Conservation (phyloP, 2,113 vertebrate species). For the Mungos mungo region DNA sequence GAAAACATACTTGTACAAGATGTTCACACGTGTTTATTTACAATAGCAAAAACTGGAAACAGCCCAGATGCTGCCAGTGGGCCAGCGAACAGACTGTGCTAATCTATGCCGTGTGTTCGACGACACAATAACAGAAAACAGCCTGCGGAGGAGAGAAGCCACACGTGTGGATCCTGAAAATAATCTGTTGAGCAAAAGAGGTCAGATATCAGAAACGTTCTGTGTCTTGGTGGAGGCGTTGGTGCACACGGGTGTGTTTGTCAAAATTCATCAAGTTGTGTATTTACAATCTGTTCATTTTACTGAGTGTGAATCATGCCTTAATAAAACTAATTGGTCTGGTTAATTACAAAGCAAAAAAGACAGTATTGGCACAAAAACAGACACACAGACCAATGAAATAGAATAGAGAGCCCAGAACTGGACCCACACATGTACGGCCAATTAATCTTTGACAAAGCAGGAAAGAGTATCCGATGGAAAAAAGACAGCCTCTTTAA, state of each 20-base stretch:
- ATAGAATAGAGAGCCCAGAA: too few relatives aligned
- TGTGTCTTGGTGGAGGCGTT: not conserved
- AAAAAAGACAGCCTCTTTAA: too few relatives aligned
- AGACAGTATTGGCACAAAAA: too few relatives aligned
- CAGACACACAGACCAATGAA: too few relatives aligned
- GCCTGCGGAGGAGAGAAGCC: not conserved
- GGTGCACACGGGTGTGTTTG: not conserved
- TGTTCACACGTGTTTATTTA: not conserved
- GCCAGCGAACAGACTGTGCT: not conserved
- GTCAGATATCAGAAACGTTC: too few relatives aligned
- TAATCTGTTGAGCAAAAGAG: not conserved
- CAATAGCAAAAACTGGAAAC: not conserved
- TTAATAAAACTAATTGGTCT: not conserved
- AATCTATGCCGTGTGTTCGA: fast-evolving
- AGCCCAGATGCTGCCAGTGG: not conserved
- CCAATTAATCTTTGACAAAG: too few relatives aligned
- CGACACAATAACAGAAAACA: not conserved
- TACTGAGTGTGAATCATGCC: not conserved
- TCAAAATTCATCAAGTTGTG: not conserved
- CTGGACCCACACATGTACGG: too few relatives aligned
- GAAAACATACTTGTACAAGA: not conserved
- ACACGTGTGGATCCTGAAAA: fast-evolving
- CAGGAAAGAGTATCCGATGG: too few relatives aligned
- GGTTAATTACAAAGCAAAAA: not conserved
- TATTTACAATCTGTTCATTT: not conserved